Conservation (phyloP, 2,888 invertebrate genomes). For the Cactoblastis cactorum region DNA sequence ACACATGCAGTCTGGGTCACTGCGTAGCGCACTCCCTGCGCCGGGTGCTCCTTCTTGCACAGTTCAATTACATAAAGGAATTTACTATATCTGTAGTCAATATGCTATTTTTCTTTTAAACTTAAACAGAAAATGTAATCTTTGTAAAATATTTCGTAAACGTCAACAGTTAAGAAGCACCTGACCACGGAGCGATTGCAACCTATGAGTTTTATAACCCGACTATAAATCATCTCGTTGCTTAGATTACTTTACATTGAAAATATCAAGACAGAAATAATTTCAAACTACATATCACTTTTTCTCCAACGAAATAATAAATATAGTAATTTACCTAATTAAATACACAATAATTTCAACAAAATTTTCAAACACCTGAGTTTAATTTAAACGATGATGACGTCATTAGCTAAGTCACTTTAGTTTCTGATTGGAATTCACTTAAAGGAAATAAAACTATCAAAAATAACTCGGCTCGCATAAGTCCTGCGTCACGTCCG, state of each 20-base stretch:
- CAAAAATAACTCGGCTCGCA: conserved; percentile 79
- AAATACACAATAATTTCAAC: conserved; percentile 79
- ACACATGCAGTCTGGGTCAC: conserved; percentile 48
- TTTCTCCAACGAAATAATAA: conserved; percentile 73
- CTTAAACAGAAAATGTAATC: conserved; percentile 23
- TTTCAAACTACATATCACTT: conserved; percentile 73
- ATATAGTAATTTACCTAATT: conserved; percentile 75
- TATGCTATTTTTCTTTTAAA: conserved; percentile 3
- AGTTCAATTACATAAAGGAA: not conserved
- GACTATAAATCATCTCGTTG: conserved; percentile 56
- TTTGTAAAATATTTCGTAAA: conserved; percentile 9
- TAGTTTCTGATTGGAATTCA: conserved; percentile 72
- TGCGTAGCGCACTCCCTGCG: conserved; percentile 33
- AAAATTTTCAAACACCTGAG: conserved; percentile 75
- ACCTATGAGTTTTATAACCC: conserved; percentile 47
- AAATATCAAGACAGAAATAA: conserved; percentile 79
- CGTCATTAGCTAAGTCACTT: conserved; percentile 73
- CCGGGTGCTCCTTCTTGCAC: conserved; percentile 30
- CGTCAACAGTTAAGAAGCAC: conserved; percentile 29
- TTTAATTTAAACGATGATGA: conserved; percentile 65
- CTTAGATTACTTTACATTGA: conserved; percentile 56
- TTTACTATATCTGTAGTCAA: not conserved
- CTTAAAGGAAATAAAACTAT: conserved; percentile 78
- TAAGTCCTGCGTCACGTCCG: conserved; percentile 77
- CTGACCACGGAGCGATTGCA: conserved; percentile 37